These are phyloP conservation scores for Clupea harengus DNA, from an alignment of 2,113 vertebrate genomes.

Conservation along the genomic window DNA sequence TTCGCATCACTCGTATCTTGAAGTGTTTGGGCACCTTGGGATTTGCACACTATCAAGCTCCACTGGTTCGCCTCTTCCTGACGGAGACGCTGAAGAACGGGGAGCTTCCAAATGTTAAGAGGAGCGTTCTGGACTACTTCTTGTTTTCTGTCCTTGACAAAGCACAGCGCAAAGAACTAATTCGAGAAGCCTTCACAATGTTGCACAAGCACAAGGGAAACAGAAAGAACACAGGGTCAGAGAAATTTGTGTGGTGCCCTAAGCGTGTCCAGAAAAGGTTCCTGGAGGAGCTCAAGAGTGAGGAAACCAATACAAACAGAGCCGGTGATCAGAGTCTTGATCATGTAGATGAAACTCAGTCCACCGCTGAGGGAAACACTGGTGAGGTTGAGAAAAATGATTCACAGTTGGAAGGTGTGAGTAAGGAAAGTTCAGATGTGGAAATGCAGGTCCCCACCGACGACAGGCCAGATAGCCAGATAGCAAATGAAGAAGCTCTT, in stretches of 20 bases:
- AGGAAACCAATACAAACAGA: background rate
- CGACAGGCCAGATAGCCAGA: background rate
- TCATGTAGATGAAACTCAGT: background rate
- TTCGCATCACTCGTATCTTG: constrained; percentile 90
- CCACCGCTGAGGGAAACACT: background rate
- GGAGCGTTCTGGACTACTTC: constrained; percentile 89
- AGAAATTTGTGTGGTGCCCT: constrained; percentile 84
- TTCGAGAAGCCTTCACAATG: constrained; percentile 78
- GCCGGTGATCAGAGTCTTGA: background rate
- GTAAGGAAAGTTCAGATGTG: background rate
- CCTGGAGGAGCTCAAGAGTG: background rate
- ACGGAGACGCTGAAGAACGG: constrained; percentile 73
- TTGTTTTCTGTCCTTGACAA: constrained; percentile 80
- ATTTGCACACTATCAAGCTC: constrained; percentile 76
- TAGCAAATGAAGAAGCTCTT: background rate
- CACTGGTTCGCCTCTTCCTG: constrained; percentile 87
- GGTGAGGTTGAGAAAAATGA: background rate
- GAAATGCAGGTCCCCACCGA: background rate
- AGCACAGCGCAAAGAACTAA: constrained; percentile 66
- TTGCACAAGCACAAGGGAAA: constrained; percentile 52
- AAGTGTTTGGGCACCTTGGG: constrained; percentile 91
- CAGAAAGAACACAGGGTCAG: background rate
- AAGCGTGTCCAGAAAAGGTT: constrained; percentile 63
- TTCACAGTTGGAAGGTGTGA: background rate
- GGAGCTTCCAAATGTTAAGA: constrained; percentile 70